A percentile compares a stretch with the other conserved stretches of the same genome.
Evolutionary conservation across 2,797 vertebrate species (phyloP).

Genomic region (Pseudocheirus occidentalis): DNA sequence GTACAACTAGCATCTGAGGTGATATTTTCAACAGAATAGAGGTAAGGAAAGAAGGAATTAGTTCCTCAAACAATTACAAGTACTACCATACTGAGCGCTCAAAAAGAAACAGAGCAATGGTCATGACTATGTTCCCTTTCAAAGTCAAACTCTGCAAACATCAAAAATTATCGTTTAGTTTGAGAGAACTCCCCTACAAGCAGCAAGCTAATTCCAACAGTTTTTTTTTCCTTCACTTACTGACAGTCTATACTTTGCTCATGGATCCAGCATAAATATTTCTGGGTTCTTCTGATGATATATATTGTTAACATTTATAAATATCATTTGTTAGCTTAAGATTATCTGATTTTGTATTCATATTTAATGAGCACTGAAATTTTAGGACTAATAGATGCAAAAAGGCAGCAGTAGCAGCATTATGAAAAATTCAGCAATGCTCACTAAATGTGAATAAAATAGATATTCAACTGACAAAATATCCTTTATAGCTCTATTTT

Average conservation of each 20-base stretch:
- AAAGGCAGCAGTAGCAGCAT: conserved; percentile 33
- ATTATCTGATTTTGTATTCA: conserved; percentile 58
- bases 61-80: neutral
- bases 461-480: conserved; percentile 57
- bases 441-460: conserved; percentile 65
- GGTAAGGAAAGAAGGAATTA: neutral
- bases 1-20: neutral
- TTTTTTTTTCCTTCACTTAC: neutral
- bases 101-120: rapidly evolving
- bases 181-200: neutral
- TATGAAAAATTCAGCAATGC: conserved; percentile 69
- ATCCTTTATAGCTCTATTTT: conserved; percentile 56
- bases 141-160: neutral
- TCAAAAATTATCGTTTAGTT: neutral
- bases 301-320: conserved; percentile 15
- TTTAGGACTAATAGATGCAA: conserved; percentile 53
- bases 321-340: conserved; percentile 58
- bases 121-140: neutral
- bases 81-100: neutral
- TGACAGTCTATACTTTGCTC: neutral
- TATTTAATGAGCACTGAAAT: conserved; percentile 57
- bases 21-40: neutral
- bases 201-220: neutral
- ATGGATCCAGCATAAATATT: neutral
- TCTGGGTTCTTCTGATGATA: conserved; percentile 26